phyloP scores from a whole-genome alignment of 2,888 invertebrate species.

The Hololepta plana region DNA sequence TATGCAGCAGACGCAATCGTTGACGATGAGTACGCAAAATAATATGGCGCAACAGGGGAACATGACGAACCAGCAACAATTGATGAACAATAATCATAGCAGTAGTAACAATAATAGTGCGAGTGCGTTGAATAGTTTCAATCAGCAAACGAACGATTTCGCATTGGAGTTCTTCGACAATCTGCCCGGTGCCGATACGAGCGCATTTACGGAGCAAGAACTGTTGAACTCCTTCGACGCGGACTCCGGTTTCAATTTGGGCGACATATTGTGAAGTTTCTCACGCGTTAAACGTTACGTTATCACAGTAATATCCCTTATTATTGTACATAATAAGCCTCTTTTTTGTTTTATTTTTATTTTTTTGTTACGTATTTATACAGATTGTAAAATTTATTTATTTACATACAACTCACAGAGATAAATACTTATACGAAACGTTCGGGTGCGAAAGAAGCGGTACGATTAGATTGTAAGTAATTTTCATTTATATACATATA shows the following conservation, averaged over 20 bases:
- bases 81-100: slow-evolving; percentile 16
- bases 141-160: slow-evolving; percentile 43
- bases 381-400: no score
- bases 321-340: slow-evolving; percentile 9
- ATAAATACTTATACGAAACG: no score
- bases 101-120: slow-evolving; percentile 17
- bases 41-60: slow-evolving; percentile 9
- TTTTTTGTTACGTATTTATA: slow-evolving; percentile 11
- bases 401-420: no score
- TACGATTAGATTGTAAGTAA: no score
- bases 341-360: slow-evolving; percentile 19
- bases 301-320: slow-evolving; percentile 11
- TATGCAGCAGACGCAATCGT: slow-evolving; percentile 50
- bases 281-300: slow-evolving; percentile 4
- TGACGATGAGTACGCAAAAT: slow-evolving; percentile 34
- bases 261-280: slow-evolving; percentile 14
- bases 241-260: slow-evolving; percentile 45
- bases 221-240: slow-evolving; percentile 68
- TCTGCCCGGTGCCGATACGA: slow-evolving; percentile 56
- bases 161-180: slow-evolving; percentile 74
- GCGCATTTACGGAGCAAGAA: slow-evolving; percentile 64
- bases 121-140: slow-evolving; percentile 33
- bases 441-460: no score
- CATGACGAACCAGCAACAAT: slow-evolving; percentile 18
- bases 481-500: no score